phyloP scores from a whole-genome alignment of 2,113 vertebrate species.

The Lagopus muta region DNA sequence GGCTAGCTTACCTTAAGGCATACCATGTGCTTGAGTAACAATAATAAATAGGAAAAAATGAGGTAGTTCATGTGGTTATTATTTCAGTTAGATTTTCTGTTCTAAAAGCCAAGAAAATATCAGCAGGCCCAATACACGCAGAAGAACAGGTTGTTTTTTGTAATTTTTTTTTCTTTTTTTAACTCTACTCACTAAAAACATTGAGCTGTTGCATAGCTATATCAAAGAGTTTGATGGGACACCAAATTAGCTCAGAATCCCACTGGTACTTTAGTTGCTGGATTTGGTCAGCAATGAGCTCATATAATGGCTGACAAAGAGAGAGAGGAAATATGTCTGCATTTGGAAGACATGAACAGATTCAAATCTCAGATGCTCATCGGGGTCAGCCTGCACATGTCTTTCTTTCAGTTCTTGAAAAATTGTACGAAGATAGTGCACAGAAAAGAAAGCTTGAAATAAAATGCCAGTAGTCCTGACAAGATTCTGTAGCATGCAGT shows the following conservation, averaged over 20 bases:
- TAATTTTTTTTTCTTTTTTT: background rate
- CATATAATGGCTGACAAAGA: fast-evolving
- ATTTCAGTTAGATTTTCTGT: slow-evolving; percentile 49
- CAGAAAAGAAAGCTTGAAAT: background rate
- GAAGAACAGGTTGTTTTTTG: background rate
- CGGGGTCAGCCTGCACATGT: background rate
- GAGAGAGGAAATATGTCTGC: background rate
- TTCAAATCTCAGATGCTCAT: background rate
- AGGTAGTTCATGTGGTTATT: slow-evolving; percentile 5
- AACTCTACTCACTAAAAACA: background rate
- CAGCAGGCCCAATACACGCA: background rate
- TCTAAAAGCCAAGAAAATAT: slow-evolving; percentile 32
- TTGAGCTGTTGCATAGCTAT: background rate
- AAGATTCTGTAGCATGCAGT: background rate
- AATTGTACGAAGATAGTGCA: background rate
- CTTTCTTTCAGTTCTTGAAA: background rate
- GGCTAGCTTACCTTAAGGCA: slow-evolving; percentile 39
- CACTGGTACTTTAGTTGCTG: background rate
- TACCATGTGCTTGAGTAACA: slow-evolving; percentile 49
- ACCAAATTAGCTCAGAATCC: background rate
- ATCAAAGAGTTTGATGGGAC: background rate
- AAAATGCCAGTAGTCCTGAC: background rate
- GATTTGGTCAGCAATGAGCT: background rate
- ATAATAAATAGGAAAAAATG: slow-evolving; percentile 57
- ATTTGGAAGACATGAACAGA: background rate